phyloP scores from a whole-genome alignment of 2,113 vertebrate genomes.

The Tychaedon coryphoeus region DNA sequence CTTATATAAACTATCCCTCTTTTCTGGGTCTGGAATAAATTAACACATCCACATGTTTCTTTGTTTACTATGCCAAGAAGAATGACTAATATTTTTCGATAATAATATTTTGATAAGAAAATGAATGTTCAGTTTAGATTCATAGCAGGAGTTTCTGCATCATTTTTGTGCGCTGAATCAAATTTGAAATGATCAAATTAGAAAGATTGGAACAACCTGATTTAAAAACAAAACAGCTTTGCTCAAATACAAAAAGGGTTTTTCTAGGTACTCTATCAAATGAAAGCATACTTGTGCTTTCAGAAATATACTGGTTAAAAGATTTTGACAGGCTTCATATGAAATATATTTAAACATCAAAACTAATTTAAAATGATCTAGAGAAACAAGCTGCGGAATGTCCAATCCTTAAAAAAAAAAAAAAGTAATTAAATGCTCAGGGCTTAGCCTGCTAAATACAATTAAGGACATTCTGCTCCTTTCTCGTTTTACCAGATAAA shows the following conservation, averaged over 20 bases:
- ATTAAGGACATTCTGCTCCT: background rate
- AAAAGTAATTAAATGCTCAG: background rate
- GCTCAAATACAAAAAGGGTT: background rate
- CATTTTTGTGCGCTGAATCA: slow-evolving; percentile 31
- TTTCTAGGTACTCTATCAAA: slow-evolving; percentile 1
- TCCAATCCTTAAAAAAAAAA: background rate
- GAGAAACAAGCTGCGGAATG: slow-evolving; percentile 54
- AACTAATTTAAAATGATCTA: slow-evolving; percentile 31
- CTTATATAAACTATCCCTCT: slow-evolving; percentile 49
- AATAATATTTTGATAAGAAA: slow-evolving; percentile 62
- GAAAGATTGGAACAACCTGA: slow-evolving; percentile 17
- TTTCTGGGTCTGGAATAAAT: slow-evolving; percentile 43
- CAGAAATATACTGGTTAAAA: background rate
- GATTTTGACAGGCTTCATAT: slow-evolving; percentile 21
- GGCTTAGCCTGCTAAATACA: slow-evolving; percentile 14
- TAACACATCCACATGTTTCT: slow-evolving; percentile 53
- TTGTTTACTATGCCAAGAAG: slow-evolving; percentile 50
- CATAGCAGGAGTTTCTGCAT: slow-evolving; percentile 36
- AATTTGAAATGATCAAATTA: slow-evolving; percentile 44
- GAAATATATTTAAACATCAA: slow-evolving; percentile 46
- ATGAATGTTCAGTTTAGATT: slow-evolving; percentile 45
- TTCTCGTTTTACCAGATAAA: background rate
- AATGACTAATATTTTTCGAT: slow-evolving; percentile 56
- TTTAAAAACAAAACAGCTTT: slow-evolving; percentile 36
- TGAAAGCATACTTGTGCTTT: slow-evolving; percentile 24